These are phyloP conservation scores for Siniperca undulata DNA, from an alignment of 2,797 vertebrate genomes.

Conservation along the genomic window DNA sequence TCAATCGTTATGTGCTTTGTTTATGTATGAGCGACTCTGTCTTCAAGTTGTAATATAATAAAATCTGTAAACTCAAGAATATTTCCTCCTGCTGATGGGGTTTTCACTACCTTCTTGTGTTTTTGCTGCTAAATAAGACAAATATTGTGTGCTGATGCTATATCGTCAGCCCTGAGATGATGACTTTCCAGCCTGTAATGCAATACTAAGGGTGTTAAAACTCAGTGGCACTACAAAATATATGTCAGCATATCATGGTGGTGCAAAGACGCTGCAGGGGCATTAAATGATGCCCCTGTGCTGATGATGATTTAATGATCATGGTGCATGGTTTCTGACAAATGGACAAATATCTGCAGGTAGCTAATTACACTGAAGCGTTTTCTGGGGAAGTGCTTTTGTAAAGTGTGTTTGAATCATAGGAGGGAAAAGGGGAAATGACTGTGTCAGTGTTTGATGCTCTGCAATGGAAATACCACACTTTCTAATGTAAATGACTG, in stretches of 20 bases:
- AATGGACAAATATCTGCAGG: slow-evolving; percentile 48
- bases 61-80: slow-evolving; percentile 29
- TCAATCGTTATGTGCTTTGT: slow-evolving; percentile 35
- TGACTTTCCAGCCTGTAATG: slow-evolving; percentile 41
- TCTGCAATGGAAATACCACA: slow-evolving; percentile 7
- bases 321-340: slow-evolving; percentile 48
- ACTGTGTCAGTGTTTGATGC: slow-evolving; percentile 10
- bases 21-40: slow-evolving; percentile 36
- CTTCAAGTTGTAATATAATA: slow-evolving; percentile 18
- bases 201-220: slow-evolving; percentile 41
- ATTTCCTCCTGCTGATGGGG: slow-evolving; percentile 44
- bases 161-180: slow-evolving; percentile 44
- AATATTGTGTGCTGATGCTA: slow-evolving; percentile 48
- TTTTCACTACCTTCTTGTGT: slow-evolving; percentile 31
- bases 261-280: slow-evolving; percentile 41
- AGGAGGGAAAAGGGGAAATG: neutral
- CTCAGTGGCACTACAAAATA: slow-evolving; percentile 22
- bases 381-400: slow-evolving; percentile 26
- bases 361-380: slow-evolving; percentile 13
- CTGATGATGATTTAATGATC: slow-evolving; percentile 56
- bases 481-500: neutral
- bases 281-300: slow-evolving; percentile 41
- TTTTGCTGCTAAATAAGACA: slow-evolving; percentile 63
- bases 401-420: slow-evolving; percentile 19
- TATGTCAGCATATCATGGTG: slow-evolving; percentile 54